These are phyloP conservation scores for Dendroctonus valens DNA, from an alignment of 1,140 invertebrate species.

Conservation along the genomic window DNA sequence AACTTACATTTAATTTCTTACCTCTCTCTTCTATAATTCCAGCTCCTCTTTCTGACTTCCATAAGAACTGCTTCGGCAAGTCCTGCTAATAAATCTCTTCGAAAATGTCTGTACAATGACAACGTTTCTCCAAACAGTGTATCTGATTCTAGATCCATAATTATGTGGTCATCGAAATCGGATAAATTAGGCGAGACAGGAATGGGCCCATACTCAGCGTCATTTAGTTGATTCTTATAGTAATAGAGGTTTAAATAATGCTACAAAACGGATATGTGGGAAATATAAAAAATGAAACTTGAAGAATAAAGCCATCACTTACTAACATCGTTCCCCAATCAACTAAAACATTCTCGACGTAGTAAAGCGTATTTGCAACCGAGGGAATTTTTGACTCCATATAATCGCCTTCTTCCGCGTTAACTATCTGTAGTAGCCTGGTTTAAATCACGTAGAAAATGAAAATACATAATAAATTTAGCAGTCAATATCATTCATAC, in stretches of 20 bases:
- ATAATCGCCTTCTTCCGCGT: slow-evolving; percentile 62
- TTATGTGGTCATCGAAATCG: slow-evolving; percentile 50
- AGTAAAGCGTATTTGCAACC: slow-evolving; percentile 83
- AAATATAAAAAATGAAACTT: background rate
- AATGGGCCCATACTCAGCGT: slow-evolving; percentile 49
- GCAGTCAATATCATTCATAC: background rate
- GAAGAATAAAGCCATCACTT: slow-evolving; percentile 28
- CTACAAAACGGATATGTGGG: slow-evolving; percentile 54
- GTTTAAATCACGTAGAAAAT: no score
- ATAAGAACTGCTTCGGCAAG: slow-evolving; percentile 68
- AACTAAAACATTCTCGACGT: slow-evolving; percentile 72
- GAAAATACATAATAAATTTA: no score
- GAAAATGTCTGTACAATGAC: slow-evolving; percentile 64
- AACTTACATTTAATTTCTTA: slow-evolving; percentile 44
- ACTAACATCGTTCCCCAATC: slow-evolving; percentile 88
- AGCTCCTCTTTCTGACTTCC: slow-evolving; percentile 73
- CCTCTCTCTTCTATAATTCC: slow-evolving; percentile 75
- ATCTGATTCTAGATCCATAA: slow-evolving; percentile 50
- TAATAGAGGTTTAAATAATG: slow-evolving; percentile 79
- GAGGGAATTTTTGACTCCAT: slow-evolving; percentile 60
- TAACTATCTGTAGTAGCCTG: slow-evolving; percentile 54
- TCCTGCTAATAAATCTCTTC: slow-evolving; percentile 65
- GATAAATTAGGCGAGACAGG: slow-evolving; percentile 40
- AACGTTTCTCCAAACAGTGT: slow-evolving; percentile 76
- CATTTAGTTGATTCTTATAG: slow-evolving; percentile 66